These are phyloP conservation scores for Caenorhabditis becei DNA, from an alignment of 2,888 invertebrate species.

Conservation along the genomic window DNA sequence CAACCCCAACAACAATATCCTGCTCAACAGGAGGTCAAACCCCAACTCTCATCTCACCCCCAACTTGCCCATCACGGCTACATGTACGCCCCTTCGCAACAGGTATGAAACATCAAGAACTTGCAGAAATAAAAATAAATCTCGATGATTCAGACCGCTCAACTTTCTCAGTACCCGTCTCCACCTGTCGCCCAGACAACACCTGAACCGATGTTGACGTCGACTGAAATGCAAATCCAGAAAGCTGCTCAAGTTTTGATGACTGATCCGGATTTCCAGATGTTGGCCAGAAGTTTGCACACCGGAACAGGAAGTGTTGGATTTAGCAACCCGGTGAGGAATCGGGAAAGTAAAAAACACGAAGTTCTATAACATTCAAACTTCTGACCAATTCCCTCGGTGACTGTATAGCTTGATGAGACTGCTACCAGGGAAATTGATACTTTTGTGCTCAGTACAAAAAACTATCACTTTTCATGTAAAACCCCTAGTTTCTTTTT, in stretches of 20 bases:
- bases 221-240: slow-evolving; percentile 25
- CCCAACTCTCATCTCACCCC: slow-evolving; percentile 22
- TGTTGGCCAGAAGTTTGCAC: slow-evolving; percentile 58
- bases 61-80: slow-evolving; percentile 47
- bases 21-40: slow-evolving; percentile 54
- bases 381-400: too few species aligned
- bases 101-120: slow-evolving; percentile 7
- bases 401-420: too few species aligned
- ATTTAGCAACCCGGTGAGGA: slow-evolving; percentile 25
- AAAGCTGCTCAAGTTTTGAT: slow-evolving; percentile 33
- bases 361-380: too few species aligned
- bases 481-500: too few species aligned
- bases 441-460: too few species aligned
- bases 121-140: neutral
- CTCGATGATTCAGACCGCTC: slow-evolving; percentile 19
- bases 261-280: slow-evolving; percentile 60
- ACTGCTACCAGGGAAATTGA: too few species aligned
- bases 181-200: slow-evolving; percentile 1
- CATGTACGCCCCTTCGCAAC: slow-evolving; percentile 50
- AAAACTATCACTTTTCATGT: too few species aligned
- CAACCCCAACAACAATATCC: slow-evolving; percentile 45
- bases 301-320: slow-evolving; percentile 45
- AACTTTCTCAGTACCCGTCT: slow-evolving; percentile 46
- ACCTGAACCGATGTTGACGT: slow-evolving; percentile 8
- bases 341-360: neutral